Conservation (phyloP, 2,113 vertebrate genomes). For the Noturus placidus region DNA sequence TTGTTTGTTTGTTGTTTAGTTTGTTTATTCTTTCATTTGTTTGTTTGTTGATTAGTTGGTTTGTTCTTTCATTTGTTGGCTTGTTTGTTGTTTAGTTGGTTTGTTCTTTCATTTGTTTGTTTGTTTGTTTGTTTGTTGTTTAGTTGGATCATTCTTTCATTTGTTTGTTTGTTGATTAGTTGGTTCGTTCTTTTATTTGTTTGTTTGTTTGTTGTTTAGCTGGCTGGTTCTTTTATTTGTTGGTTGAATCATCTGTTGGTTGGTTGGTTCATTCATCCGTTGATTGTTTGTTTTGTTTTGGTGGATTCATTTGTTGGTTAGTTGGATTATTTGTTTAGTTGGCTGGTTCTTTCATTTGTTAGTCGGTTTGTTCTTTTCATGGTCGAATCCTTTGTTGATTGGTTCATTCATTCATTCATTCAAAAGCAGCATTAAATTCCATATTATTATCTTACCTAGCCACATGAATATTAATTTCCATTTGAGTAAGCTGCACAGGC, state of each 20-base stretch:
- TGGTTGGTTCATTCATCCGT: no score
- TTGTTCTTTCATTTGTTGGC: neutral
- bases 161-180: neutral
- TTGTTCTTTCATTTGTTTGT: neutral
- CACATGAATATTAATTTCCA: neutral
- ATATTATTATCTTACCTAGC: neutral
- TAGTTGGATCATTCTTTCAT: neutral
- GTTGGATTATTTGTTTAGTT: neutral
- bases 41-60: neutral
- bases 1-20: neutral
- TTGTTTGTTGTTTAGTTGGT: neutral
- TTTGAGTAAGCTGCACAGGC: neutral
- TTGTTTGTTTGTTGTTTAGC: neutral
- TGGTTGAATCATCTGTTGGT: neutral
- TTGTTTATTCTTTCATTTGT: neutral
- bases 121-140: neutral
- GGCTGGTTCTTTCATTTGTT: neutral
- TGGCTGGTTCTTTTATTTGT: neutral
- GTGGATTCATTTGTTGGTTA: neutral
- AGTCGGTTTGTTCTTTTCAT: neutral
- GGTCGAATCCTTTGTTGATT: neutral
- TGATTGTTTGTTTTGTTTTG: neutral
- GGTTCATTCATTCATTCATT: neutral
- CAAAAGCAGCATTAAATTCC: neutral
- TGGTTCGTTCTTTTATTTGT: neutral